A percentile compares a stretch with the other conserved stretches of the same genome.
Evolutionary conservation across 2,888 invertebrate species (phyloP).

Genomic region (Lasius fuliginosus): DNA sequence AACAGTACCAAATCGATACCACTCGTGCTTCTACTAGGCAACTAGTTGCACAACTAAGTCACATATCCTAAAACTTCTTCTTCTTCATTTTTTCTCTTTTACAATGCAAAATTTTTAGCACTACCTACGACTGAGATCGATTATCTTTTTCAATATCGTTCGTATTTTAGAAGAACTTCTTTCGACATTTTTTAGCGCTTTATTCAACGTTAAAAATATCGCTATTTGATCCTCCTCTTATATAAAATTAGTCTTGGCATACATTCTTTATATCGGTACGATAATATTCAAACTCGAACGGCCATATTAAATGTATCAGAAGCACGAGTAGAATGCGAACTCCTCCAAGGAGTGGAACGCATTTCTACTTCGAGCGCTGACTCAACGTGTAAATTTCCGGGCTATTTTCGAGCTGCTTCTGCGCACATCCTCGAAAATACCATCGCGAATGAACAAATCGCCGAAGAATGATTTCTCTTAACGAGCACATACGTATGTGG

Average conservation of each 20-base stretch:
- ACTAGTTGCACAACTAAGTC: constrained; percentile 54
- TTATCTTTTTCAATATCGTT: constrained; percentile 3
- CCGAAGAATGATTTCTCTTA: constrained; percentile 24
- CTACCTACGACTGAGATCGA: background rate
- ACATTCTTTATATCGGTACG: background rate
- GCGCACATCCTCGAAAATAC: constrained; percentile 49
- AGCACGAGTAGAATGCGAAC: constrained; percentile 27
- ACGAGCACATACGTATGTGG: background rate
- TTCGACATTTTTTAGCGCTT: background rate
- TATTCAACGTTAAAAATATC: background rate
- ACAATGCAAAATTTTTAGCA: background rate
- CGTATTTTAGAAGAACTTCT: background rate
- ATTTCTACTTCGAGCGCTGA: constrained; percentile 52
- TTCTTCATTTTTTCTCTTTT: background rate
- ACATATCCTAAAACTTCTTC: background rate
- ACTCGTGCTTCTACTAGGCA: constrained; percentile 11
- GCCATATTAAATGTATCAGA: background rate
- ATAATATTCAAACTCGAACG: background rate
- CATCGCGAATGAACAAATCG: constrained; percentile 27
- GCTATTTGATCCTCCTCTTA: background rate
- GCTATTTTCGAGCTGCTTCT: constrained; percentile 43
- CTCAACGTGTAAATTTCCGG: constrained; percentile 53
- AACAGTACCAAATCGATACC: constrained; percentile 70
- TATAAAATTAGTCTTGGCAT: background rate
- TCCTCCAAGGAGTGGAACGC: constrained; percentile 1